Evolutionary conservation across 2,113 vertebrate genomes (phyloP), one percentile per base, ranked within the genome.

Genomic region (Oceanodroma tethys): DNA sequence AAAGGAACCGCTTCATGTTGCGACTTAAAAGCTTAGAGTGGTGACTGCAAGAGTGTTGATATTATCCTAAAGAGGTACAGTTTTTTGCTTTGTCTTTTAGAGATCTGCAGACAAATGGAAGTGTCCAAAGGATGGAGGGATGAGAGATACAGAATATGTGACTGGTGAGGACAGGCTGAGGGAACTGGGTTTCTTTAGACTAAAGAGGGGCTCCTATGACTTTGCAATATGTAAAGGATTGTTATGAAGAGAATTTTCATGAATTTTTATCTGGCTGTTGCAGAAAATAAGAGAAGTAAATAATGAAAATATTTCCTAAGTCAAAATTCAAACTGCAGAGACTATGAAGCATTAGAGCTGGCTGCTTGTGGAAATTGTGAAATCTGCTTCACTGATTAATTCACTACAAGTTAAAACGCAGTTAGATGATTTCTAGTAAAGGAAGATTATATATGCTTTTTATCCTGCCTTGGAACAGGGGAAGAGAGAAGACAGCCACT

Each of bases 1-100:
- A 62, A 75, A 85, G 53, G 62, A 81, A 36, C 13, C 0, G 0
- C 30, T 75, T 90, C 13, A 3, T 0, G 1, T 29, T 3, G 2
- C 42, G 27, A 6, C 32, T 66, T 2, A 60, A 86, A 78, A 36
- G 7, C 16, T 67, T 38, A 4, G 25, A n/a, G 58, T 53, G 30
- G 22, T 60, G 43, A 36, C 40, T 2, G 3, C n/a, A 48, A 43
- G 40, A 66, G 47, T 65, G 48, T 82, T 70, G 60, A 25, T 79
- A 0, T 60, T 71, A n/a, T 45, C 43, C 48, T 47, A 13, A 90
- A 82, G 32, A 22, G n/a, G 10, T 38, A 3, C 6, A 10, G 23
- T 68, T 63, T 34, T 38, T 29, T 15, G 23, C 21, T 60, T 72
- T 13, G 20, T n/a, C 17, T 60, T 72, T 58, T 43, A 78, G 63